Evolutionary conservation across 2,888 invertebrate species (phyloP).

Genomic region (Orchesellides sinensis): DNA sequence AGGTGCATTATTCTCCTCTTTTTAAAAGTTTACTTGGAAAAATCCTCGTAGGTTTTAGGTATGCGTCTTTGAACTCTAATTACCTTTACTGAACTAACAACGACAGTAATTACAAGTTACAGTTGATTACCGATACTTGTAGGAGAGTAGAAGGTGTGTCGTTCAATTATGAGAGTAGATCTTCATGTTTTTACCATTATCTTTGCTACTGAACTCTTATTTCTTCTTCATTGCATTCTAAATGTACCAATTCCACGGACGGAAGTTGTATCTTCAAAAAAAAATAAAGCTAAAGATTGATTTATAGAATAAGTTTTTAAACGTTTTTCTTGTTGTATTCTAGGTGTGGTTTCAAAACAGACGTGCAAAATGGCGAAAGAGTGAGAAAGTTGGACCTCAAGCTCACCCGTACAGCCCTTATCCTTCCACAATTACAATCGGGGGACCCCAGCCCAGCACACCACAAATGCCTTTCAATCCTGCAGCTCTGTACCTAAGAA

Average conservation of each 20-base stretch:
- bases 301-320: too few relatives aligned
- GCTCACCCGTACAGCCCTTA: constrained; percentile 94
- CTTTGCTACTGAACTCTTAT: constrained; percentile 39
- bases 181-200: neutral
- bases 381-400: constrained; percentile 90
- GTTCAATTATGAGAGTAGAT: constrained; percentile 46
- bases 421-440: constrained; percentile 78
- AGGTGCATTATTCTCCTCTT: too few relatives aligned
- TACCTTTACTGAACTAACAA: constrained; percentile 58
- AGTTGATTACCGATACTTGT: constrained; percentile 58
- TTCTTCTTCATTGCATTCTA: neutral
- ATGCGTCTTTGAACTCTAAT: constrained; percentile 37
- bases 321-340: neutral
- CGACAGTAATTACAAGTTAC: constrained; percentile 61
- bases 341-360: constrained; percentile 51
- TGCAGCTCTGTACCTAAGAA: constrained; percentile 81
- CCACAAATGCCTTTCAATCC: constrained; percentile 90
- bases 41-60: too few relatives aligned
- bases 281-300: too few relatives aligned
- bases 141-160: constrained; percentile 51
- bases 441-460: constrained; percentile 80
- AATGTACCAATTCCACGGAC: too few relatives aligned
- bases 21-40: neutral
- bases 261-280: too few relatives aligned
- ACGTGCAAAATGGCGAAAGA: constrained; percentile 94